phyloP scores from a whole-genome alignment of 2,113 vertebrate genomes.

The Sclerurus mexicanus region DNA sequence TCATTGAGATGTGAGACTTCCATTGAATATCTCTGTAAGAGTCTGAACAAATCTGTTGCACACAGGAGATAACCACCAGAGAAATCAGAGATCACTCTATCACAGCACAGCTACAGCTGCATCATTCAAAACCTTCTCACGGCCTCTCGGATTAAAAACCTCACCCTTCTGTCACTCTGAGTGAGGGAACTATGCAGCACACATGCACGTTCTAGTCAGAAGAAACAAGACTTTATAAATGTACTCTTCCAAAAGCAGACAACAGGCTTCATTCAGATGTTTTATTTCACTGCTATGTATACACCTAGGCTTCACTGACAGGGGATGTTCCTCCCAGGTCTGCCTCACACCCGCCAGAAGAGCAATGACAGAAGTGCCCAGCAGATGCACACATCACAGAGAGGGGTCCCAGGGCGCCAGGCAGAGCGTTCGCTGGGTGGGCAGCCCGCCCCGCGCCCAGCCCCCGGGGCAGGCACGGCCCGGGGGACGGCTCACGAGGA shows the following conservation, averaged over 20 bases:
- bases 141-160: not conserved
- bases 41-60: not conserved
- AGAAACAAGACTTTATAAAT: not conserved
- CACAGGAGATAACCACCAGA: not conserved
- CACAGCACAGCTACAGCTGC: not conserved
- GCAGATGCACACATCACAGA: not conserved
- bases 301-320: not conserved
- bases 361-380: not conserved
- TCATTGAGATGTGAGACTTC: not conserved
- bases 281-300: not conserved
- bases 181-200: not conserved
- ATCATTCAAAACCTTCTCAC: not conserved
- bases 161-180: not conserved
- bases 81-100: not conserved
- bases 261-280: not conserved
- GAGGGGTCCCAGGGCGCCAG: accelerated
- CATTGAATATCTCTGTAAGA: not conserved
- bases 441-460: accelerated
- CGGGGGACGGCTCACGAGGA: accelerated
- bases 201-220: accelerated
- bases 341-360: not conserved
- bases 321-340: not conserved
- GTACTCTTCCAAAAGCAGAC: not conserved
- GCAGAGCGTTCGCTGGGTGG: accelerated
- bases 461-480: not conserved